These are phyloP conservation scores for Syrista parreyssii DNA, from an alignment of 2,888 invertebrate genomes.

Conservation along the genomic window DNA sequence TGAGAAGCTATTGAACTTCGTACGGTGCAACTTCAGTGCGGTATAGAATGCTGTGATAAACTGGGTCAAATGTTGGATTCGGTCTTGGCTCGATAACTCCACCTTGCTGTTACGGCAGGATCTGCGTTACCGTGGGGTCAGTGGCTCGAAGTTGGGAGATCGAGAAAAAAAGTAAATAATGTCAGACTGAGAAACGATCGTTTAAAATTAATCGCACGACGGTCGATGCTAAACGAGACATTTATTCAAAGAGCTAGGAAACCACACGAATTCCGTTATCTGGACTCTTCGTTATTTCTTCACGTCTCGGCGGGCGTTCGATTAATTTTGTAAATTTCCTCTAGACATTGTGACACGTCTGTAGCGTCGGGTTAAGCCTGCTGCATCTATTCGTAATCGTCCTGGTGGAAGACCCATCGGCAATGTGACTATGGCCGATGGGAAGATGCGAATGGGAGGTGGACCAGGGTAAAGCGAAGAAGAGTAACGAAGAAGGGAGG, in stretches of 20 bases:
- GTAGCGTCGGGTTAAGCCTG: neutral
- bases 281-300: neutral
- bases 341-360: neutral
- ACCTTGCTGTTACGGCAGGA: neutral
- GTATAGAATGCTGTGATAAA: neutral
- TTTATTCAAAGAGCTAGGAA: neutral
- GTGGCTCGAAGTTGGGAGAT: neutral
- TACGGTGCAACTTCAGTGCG: neutral
- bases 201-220: neutral
- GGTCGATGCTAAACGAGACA: neutral
- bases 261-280: neutral
- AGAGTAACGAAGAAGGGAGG: conserved; percentile 23
- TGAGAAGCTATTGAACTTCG: neutral
- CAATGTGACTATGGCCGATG: neutral
- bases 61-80: neutral
- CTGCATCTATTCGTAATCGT: neutral
- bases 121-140: neutral
- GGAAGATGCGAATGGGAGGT: conserved; percentile 11
- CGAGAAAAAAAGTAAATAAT: neutral
- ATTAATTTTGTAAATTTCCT: neutral
- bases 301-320: neutral
- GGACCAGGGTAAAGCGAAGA: neutral
- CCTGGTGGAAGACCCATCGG: neutral
- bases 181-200: neutral
- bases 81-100: neutral